Conservation (phyloP, 2,113 vertebrate genomes). For the Coregonus clupeaformis region DNA sequence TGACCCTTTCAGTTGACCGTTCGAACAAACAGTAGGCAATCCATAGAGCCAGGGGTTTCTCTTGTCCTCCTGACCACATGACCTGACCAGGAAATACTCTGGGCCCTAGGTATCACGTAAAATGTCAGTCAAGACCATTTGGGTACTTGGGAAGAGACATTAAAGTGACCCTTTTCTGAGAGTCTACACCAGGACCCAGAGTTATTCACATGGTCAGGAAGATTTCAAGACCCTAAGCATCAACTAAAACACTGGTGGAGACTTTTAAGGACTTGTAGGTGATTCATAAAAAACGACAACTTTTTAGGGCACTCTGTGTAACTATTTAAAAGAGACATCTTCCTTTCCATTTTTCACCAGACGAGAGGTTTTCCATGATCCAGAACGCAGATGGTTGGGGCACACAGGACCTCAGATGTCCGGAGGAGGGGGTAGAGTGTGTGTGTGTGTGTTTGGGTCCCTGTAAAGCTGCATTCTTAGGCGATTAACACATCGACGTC, state of each 20-base stretch:
- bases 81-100: too few relatives aligned
- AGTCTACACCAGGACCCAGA: too few relatives aligned
- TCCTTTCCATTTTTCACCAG: slow-evolving; percentile 17
- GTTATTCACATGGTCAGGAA: too few relatives aligned
- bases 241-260: neutral
- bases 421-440: slow-evolving; percentile 38
- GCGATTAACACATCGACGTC: slow-evolving; percentile 67
- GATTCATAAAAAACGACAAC: neutral
- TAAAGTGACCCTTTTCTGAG: too few relatives aligned
- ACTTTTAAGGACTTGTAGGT: slow-evolving; percentile 10
- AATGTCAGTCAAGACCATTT: too few relatives aligned
- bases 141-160: too few relatives aligned
- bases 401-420: neutral
- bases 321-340: slow-evolving; percentile 50
- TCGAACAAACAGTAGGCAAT: too few relatives aligned
- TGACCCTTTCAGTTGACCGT: too few relatives aligned
- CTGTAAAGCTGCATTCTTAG: slow-evolving; percentile 62
- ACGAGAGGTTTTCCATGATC: slow-evolving; percentile 54
- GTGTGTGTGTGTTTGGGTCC: slow-evolving; percentile 60
- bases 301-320: slow-evolving; percentile 11
- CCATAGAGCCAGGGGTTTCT: too few relatives aligned
- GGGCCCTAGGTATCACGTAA: too few relatives aligned
- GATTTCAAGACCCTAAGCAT: too few relatives aligned
- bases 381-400: slow-evolving; percentile 50
- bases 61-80: too few relatives aligned